These are phyloP conservation scores for Anabas testudineus DNA, from an alignment of 2,797 vertebrate genomes.

Conservation along the genomic window DNA sequence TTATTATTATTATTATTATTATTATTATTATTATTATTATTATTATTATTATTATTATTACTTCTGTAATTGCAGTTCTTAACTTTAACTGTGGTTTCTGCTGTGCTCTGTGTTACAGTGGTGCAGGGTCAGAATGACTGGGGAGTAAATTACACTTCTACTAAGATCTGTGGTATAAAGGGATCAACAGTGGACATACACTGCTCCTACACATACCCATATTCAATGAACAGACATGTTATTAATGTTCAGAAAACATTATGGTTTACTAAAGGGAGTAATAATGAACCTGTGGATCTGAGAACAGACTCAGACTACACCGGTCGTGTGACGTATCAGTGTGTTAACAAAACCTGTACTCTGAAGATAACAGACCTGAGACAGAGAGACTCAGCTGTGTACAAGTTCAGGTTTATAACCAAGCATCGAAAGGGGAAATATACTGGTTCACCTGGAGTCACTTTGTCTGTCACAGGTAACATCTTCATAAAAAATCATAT, in stretches of 20 bases:
- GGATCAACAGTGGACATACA: not conserved
- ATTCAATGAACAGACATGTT: not conserved
- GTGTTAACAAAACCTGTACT: accelerated
- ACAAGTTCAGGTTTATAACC: slow-evolving; percentile 48
- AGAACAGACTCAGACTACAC: not conserved
- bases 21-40: no score
- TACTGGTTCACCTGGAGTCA: slow-evolving; percentile 18
- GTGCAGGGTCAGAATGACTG: no score
- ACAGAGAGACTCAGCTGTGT: slow-evolving; percentile 43
- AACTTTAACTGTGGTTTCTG: slow-evolving; percentile 3
- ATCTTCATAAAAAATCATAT: no score
- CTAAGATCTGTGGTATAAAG: slow-evolving; percentile 7
- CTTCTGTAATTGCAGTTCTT: no score
- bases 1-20: no score
- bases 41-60: no score
- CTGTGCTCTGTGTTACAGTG: slow-evolving; percentile 39
- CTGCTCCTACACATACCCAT: slow-evolving; percentile 7
- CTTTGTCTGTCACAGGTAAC: slow-evolving; percentile 46
- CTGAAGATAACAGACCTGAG: slow-evolving; percentile 40
- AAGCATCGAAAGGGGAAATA: accelerated
- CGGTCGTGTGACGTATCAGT: slow-evolving; percentile 1
- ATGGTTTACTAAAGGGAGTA: not conserved
- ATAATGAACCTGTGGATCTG: slow-evolving; percentile 1
- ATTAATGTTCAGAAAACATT: not conserved
- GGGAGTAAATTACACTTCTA: slow-evolving; percentile 14